Base-by-base conservation (phyloP, 2,797 vertebrate species). In the Darevskia mixta region DNA sequence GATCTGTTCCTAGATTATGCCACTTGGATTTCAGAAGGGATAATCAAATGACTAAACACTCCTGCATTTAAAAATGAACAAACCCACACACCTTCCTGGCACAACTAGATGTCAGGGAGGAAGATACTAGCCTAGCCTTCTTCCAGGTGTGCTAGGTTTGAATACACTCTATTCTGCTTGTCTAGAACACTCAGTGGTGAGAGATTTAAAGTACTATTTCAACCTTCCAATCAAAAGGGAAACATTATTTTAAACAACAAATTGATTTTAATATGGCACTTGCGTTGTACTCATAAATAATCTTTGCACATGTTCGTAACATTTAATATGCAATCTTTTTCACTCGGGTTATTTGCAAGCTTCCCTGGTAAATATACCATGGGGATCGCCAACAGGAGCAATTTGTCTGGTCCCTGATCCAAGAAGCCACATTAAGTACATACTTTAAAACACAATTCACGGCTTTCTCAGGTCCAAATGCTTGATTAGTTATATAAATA, bases 301-400 rank as follows among this genome's bases (percentile, higher is more conserved):
- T 66, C 61, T 83, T 69, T 78, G 61, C 55, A 69, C 5, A 29
- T n/a, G 17, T 43, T 72, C 41, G n/a, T 43, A 72, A 43, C 25
- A 73, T 72, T 80, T 73, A 41, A 87, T 73, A 72, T 43, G 4
- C 13, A 86, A 17, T 27, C 23, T 79, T 55, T 55, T 69, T 43
- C 17, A 79, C 66, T 18, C 35, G 83, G 77, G 49, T 67, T n/a
- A 77, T 0, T 45, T 64, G 86, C 43, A 32, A 73, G 87, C 88
- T 78, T 75, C 67, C 87, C 77, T 81, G 82, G 61, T 29, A 80
- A 90, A 85, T 11, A 83, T 84, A 86, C 61, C 75, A 69, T 87
- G 1, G 69, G 38, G 32, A 83, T n/a, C 27, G 17, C 43, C 83
- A 89, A 71, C 10, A 90, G 17, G 67, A 29, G 0, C 6, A 86